Conservation (phyloP, 2,888 invertebrate genomes). For the Hirtodrosophila alboralis region DNA sequence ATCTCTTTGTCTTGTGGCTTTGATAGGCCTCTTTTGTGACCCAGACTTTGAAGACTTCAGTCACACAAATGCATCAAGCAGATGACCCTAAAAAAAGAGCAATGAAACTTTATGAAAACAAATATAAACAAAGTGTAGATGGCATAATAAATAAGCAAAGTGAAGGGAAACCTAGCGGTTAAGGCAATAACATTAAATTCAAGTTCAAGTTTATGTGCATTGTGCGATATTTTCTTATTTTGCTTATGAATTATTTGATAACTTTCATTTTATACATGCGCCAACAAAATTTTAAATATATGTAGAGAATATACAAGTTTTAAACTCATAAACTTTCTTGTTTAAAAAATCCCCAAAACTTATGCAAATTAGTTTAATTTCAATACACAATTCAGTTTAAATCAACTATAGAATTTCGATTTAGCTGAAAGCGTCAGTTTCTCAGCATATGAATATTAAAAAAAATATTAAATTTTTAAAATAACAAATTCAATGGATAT, state of each 20-base stretch:
- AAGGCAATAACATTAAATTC: constrained; percentile 54
- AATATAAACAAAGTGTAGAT: constrained; percentile 1
- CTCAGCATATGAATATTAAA: too few species aligned
- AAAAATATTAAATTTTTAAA: not conserved
- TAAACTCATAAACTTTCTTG: constrained; percentile 8
- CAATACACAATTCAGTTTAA: not conserved
- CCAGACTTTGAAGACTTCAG: constrained; percentile 5
- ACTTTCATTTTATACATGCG: constrained; percentile 36
- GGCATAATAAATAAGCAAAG: constrained; percentile 45
- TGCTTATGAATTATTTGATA: constrained; percentile 4
- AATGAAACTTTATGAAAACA: constrained; percentile 27
- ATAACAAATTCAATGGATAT: constrained; percentile 11
- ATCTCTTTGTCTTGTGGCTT: constrained; percentile 30
- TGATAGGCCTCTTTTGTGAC: constrained; percentile 43
- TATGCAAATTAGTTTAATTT: constrained; percentile 24
- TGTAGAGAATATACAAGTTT: not conserved
- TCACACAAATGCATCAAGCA: constrained; percentile 43
- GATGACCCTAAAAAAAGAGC: constrained; percentile 47
- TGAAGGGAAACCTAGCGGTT: constrained; percentile 56
- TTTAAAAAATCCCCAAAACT: constrained; percentile 2
- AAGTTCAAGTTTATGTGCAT: constrained; percentile 71
- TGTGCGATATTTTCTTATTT: constrained; percentile 15
- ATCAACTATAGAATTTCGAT: constrained; percentile 9
- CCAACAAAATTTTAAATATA: not conserved
- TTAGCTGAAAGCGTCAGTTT: not conserved